A percentile compares a stretch with the other conserved stretches of the same genome.
These are phyloP conservation scores for Pelosia muscerda DNA, from an alignment of 2,888 invertebrate genomes.

Conservation along the genomic window DNA sequence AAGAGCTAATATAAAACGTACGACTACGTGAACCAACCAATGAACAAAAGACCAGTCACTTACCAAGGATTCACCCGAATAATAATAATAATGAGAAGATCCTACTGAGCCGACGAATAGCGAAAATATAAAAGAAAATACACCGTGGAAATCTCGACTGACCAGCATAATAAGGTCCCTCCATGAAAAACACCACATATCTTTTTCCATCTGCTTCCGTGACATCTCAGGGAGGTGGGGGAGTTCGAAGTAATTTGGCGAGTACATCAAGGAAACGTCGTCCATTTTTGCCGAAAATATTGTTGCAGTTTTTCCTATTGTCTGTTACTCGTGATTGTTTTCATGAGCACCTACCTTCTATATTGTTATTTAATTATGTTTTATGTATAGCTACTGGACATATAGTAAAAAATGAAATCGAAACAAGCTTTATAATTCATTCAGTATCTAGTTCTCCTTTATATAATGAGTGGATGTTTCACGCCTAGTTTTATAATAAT, in stretches of 20 bases:
- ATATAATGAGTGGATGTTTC: not conserved
- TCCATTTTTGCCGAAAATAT: slow-evolving; percentile 61
- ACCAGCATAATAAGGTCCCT: slow-evolving; percentile 53
- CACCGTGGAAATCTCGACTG: slow-evolving; percentile 61
- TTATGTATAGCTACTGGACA: not conserved
- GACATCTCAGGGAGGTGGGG: slow-evolving; percentile 23
- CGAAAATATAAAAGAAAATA: slow-evolving; percentile 68
- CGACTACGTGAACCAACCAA: slow-evolving; percentile 38
- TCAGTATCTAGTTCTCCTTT: not conserved
- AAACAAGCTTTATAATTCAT: too few species aligned
- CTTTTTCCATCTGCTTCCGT: slow-evolving; percentile 22
- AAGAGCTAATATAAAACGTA: slow-evolving; percentile 36
- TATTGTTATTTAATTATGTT: slow-evolving; percentile 43
- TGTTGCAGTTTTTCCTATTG: slow-evolving; percentile 56
- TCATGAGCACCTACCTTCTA: slow-evolving; percentile 17
- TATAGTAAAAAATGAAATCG: too few species aligned
- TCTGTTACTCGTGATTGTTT: slow-evolving; percentile 31
- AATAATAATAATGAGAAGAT: slow-evolving; percentile 62
- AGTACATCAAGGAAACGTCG: slow-evolving; percentile 55
- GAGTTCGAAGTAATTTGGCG: slow-evolving; percentile 49
- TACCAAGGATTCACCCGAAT: slow-evolving; percentile 58
- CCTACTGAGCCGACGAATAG: slow-evolving; percentile 53
- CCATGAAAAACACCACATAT: slow-evolving; percentile 17
- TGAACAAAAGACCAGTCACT: slow-evolving; percentile 54
- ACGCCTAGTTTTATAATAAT: not conserved